phyloP scores from a whole-genome alignment of 1,140 invertebrate genomes.

The Pseudachorutes palmiensis region DNA sequence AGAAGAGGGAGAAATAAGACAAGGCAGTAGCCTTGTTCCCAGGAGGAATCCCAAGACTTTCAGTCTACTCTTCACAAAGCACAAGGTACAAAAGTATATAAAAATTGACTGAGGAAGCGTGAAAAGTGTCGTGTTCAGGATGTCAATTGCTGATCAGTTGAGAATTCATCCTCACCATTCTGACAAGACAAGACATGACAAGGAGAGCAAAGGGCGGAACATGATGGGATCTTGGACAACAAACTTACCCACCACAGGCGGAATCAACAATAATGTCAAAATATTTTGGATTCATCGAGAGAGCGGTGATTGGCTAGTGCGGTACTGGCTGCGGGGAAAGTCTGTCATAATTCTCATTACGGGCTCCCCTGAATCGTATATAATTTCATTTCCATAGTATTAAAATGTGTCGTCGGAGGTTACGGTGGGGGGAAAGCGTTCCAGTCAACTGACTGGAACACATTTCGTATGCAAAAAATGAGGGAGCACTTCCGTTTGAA shows the following conservation, averaged over 20 bases:
- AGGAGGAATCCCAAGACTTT: background rate
- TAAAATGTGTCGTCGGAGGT: background rate
- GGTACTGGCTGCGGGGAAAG: too few species aligned
- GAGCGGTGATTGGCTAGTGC: too few species aligned
- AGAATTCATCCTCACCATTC: conserved; percentile 15
- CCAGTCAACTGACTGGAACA: background rate
- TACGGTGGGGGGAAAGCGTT: background rate
- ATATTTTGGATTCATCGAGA: too few species aligned
- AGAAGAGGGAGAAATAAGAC: background rate
- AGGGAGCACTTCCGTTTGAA: background rate
- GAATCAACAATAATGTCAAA: too few species aligned
- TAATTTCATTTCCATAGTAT: conserved; percentile 10
- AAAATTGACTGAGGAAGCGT: conserved; percentile 4
- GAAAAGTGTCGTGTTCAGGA: conserved; percentile 21
- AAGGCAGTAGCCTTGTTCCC: background rate
- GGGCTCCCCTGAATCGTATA: background rate
- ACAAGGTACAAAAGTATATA: background rate
- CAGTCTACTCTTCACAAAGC: background rate
- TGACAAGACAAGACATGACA: conserved; percentile 8
- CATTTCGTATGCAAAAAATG: conserved; percentile 8
- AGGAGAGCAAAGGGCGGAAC: background rate
- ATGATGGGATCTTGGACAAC: background rate
- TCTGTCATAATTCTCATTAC: background rate
- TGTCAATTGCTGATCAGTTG: conserved; percentile 25
- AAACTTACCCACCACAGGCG: too few species aligned